phyloP scores from a whole-genome alignment of 2,797 vertebrate species.

The Notolabrus celidotus region DNA sequence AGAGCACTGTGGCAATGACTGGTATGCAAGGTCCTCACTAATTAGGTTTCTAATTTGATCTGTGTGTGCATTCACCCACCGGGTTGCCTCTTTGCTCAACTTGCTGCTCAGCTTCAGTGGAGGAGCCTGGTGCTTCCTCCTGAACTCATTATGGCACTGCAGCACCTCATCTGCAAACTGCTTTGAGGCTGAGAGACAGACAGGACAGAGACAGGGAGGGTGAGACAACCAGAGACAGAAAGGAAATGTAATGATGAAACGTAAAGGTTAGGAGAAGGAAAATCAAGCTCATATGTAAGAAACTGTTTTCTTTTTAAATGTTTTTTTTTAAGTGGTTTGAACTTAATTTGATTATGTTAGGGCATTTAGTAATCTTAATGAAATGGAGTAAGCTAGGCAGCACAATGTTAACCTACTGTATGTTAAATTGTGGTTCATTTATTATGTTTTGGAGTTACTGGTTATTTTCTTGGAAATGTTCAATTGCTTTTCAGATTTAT shows the following conservation, averaged over 20 bases:
- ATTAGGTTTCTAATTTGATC: slow-evolving; percentile 61
- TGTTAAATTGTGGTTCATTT: no score
- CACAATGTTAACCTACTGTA: no score
- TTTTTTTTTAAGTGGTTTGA: background rate
- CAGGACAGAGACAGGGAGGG: slow-evolving; percentile 20
- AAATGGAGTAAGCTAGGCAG: no score
- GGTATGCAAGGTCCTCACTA: slow-evolving; percentile 26
- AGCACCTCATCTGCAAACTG: slow-evolving; percentile 93
- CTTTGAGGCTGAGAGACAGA: slow-evolving; percentile 87
- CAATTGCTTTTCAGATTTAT: no score
- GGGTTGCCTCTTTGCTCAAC: slow-evolving; percentile 90
- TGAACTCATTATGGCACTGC: slow-evolving; percentile 93
- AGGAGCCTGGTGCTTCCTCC: slow-evolving; percentile 92
- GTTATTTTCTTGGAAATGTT: no score
- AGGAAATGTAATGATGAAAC: slow-evolving; percentile 38
- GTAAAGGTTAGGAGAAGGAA: slow-evolving; percentile 4
- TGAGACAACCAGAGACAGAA: slow-evolving; percentile 23
- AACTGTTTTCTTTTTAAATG: background rate
- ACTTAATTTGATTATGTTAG: background rate
- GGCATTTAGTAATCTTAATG: no score
- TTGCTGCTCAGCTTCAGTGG: slow-evolving; percentile 92
- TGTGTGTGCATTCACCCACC: slow-evolving; percentile 84
- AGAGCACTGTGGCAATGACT: slow-evolving; percentile 47
- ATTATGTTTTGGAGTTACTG: no score
- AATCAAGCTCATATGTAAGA: background rate